Percentiles rank a stretch among this genome's conserved stretches.
Evolutionary conservation across 2,113 vertebrate species (phyloP).

Genomic region (Daphoenositta chrysoptera): DNA sequence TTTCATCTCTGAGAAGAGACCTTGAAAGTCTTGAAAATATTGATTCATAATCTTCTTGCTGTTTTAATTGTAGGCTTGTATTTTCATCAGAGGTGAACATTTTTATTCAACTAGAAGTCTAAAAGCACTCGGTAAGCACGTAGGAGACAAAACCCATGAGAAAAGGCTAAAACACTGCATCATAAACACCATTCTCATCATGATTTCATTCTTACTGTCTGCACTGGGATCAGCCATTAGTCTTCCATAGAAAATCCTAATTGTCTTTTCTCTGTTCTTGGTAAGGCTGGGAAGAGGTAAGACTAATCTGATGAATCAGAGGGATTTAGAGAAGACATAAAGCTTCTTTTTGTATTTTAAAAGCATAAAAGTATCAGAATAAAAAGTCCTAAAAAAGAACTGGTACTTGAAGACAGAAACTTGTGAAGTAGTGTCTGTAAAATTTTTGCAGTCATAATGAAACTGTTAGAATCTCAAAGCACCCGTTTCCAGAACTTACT

Average conservation of each 20-base stretch:
- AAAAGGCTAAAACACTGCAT: neutral
- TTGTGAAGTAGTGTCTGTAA: neutral
- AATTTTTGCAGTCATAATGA: neutral
- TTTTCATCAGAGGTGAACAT: accelerated
- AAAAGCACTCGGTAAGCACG: neutral
- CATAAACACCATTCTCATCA: neutral
- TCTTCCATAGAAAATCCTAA: neutral
- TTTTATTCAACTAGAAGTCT: neutral
- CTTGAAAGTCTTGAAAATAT: neutral
- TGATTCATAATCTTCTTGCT: neutral
- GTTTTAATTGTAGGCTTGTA: neutral
- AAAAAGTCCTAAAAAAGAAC: neutral
- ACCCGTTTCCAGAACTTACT: neutral
- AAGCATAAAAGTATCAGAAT: neutral
- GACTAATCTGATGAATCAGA: neutral
- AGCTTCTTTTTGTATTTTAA: neutral
- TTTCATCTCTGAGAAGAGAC: neutral
- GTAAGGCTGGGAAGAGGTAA: neutral
- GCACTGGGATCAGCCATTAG: neutral
- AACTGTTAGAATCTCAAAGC: neutral
- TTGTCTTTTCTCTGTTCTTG: neutral
- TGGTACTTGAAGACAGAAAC: neutral
- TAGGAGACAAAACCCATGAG: neutral
- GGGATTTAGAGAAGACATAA: neutral
- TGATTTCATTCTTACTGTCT: neutral